Conservation (phyloP, 1,140 invertebrate species). For the Drosophila dunni region DNA sequence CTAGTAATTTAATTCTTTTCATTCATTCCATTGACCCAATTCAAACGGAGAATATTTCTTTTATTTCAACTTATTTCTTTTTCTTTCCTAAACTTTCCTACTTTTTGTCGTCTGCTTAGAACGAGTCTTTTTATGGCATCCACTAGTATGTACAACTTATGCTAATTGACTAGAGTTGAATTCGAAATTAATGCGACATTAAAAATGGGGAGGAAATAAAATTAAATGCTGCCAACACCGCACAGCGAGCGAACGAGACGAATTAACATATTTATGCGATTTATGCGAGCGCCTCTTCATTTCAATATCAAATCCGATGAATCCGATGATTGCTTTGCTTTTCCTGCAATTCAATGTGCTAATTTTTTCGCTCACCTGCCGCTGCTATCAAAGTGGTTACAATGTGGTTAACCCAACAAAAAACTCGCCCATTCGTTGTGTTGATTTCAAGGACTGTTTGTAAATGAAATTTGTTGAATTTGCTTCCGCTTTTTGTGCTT, state of each 20-base stretch:
- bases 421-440: background rate
- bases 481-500: slow-evolving; percentile 64
- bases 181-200: slow-evolving; percentile 69
- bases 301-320: slow-evolving; percentile 52
- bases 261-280: slow-evolving; percentile 81
- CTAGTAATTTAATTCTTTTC: slow-evolving; percentile 51
- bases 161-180: slow-evolving; percentile 62
- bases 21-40: slow-evolving; percentile 63
- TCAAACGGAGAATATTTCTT: slow-evolving; percentile 19
- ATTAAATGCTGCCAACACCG: slow-evolving; percentile 14
- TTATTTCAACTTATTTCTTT: slow-evolving; percentile 5
- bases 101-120: slow-evolving; percentile 19
- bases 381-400: background rate
- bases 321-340: slow-evolving; percentile 24
- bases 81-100: slow-evolving; percentile 61
- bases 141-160: slow-evolving; percentile 62
- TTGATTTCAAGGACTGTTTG: slow-evolving; percentile 72
- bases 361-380: slow-evolving; percentile 71
- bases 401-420: slow-evolving; percentile 21
- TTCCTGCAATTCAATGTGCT: slow-evolving; percentile 65
- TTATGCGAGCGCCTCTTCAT: slow-evolving; percentile 77
- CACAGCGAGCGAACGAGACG: slow-evolving; percentile 53
- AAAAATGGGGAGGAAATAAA: slow-evolving; percentile 16
- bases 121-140: slow-evolving; percentile 42
- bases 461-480: slow-evolving; percentile 75